phyloP scores from a whole-genome alignment of 2,113 vertebrate species.

The Euleptes europaea region DNA sequence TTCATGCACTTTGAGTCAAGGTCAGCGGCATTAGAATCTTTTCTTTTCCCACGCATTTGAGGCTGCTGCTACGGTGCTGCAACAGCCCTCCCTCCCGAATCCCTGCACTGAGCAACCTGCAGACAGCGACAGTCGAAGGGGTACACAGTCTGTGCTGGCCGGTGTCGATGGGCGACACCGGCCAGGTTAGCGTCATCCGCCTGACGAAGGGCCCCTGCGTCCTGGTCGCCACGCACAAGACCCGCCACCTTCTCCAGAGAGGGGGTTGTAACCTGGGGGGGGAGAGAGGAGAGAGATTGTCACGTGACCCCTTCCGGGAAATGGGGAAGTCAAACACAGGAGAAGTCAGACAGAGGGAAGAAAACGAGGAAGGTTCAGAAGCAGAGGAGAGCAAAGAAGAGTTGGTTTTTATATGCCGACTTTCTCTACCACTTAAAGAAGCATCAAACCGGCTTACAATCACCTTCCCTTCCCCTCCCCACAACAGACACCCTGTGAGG shows the following conservation, averaged over 20 bases:
- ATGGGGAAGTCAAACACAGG: not conserved
- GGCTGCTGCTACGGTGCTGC: not conserved
- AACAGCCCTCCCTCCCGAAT: slow-evolving; percentile 16
- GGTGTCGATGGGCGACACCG: slow-evolving; percentile 48
- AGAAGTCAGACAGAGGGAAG: not conserved
- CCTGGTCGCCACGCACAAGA: slow-evolving; percentile 89
- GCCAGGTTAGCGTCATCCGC: slow-evolving; percentile 89
- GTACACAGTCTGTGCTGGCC: slow-evolving; percentile 38
- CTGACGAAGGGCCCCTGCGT: slow-evolving; percentile 86
- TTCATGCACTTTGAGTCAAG: not conserved
- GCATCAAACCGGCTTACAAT: too few relatives aligned
- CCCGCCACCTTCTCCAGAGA: slow-evolving; percentile 89
- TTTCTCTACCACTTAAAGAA: too few relatives aligned
- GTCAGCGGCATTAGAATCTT: not conserved
- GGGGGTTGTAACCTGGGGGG: slow-evolving; percentile 85
- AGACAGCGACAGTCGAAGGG: slow-evolving; percentile 63
- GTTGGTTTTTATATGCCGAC: too few relatives aligned
- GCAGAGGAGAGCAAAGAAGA: too few relatives aligned
- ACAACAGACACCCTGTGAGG: too few relatives aligned
- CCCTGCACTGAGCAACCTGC: slow-evolving; percentile 61
- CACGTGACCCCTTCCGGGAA: not conserved
- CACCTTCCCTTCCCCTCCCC: too few relatives aligned
- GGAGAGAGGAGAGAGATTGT: slow-evolving; percentile 43
- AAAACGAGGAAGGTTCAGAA: not conserved
- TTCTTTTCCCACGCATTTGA: not conserved